Evolutionary conservation across 2,888 invertebrate species (phyloP).

Genomic region (Tillus elongatus): DNA sequence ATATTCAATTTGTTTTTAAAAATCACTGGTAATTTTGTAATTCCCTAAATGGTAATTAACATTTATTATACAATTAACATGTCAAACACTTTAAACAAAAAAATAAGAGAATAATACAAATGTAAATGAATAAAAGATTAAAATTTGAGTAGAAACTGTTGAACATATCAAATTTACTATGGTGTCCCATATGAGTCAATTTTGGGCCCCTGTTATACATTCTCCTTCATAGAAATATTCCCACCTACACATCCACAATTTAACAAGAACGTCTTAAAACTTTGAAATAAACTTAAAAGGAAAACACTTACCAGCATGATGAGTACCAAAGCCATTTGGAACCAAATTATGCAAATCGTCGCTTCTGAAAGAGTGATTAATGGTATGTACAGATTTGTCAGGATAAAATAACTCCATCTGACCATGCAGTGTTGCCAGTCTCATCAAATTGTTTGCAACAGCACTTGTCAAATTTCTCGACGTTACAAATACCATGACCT

Average conservation of each 20-base stretch:
- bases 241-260: not conserved
- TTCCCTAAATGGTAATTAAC: no score
- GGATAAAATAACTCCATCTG: slow-evolving; percentile 62
- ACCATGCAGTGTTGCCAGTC: slow-evolving; percentile 68
- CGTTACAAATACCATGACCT: slow-evolving; percentile 94
- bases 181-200: not conserved
- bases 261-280: not conserved
- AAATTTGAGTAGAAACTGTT: no score
- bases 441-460: slow-evolving; percentile 76
- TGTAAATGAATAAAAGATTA: no score
- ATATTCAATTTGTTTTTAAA: no score
- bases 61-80: no score
- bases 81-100: no score
- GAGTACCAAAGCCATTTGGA: slow-evolving; percentile 80
- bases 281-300: not conserved
- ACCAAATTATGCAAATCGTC: slow-evolving; percentile 78
- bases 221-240: not conserved
- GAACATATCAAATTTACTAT: not conserved
- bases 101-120: no score
- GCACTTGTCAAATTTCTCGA: slow-evolving; percentile 92
- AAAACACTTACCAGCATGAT: slow-evolving; percentile 84
- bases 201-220: not conserved
- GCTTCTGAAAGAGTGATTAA: slow-evolving; percentile 66
- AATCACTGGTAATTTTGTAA: no score
- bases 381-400: slow-evolving; percentile 57